Evolutionary conservation across 2,888 invertebrate genomes (phyloP).

Genomic region (Synergus umbraculus): DNA sequence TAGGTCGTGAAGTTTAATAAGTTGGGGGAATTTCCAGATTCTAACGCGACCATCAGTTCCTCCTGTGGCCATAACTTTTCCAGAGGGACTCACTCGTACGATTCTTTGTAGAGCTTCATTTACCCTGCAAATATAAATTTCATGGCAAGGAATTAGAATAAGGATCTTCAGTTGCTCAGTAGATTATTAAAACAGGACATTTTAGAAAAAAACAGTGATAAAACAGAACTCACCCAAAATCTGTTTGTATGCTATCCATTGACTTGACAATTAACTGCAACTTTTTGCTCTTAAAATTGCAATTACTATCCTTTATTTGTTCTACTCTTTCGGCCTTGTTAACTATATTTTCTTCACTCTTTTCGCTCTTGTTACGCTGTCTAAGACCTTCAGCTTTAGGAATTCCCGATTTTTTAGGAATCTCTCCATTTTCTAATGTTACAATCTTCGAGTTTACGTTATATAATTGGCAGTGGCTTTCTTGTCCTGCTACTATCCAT

Average conservation of each 20-base stretch:
- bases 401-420: slow-evolving; percentile 77
- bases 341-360: slow-evolving; percentile 72
- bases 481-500: slow-evolving; percentile 93
- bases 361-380: slow-evolving; percentile 80
- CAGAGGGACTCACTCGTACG: slow-evolving; percentile 87
- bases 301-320: slow-evolving; percentile 63
- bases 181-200: not conserved
- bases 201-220: slow-evolving; percentile 25
- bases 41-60: slow-evolving; percentile 93
- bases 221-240: slow-evolving; percentile 82
- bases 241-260: slow-evolving; percentile 90
- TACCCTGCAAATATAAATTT: slow-evolving; percentile 69
- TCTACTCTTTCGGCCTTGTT: slow-evolving; percentile 56
- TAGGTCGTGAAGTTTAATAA: slow-evolving; percentile 85
- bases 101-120: slow-evolving; percentile 92
- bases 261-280: slow-evolving; percentile 88
- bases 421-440: slow-evolving; percentile 76
- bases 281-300: slow-evolving; percentile 77
- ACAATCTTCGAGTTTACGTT: slow-evolving; percentile 81
- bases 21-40: slow-evolving; percentile 92
- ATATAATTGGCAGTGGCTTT: slow-evolving; percentile 93
- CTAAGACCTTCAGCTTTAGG: slow-evolving; percentile 74
- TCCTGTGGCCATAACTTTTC: slow-evolving; percentile 92
- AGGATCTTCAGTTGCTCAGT: not conserved
- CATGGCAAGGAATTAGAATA: not conserved